phyloP scores from a whole-genome alignment of 2,888 invertebrate species.

The Rapana venosa region DNA sequence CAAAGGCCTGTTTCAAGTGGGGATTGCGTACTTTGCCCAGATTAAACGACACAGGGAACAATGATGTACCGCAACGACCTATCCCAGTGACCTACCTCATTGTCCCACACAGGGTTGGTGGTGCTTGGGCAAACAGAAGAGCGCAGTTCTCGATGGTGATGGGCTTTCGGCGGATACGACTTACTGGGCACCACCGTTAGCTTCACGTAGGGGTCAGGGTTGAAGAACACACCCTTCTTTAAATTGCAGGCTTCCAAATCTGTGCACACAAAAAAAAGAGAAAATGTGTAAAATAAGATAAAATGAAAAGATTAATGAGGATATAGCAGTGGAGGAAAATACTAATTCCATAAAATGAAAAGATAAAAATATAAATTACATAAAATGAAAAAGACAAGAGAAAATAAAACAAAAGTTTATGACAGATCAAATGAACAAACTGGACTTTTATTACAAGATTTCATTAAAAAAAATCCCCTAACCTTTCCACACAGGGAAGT shows the following conservation, averaged over 20 bases:
- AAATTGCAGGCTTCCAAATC: conserved; percentile 78
- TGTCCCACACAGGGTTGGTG: conserved; percentile 77
- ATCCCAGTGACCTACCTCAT: conserved; percentile 66
- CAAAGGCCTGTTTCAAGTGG: no score
- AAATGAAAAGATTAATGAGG: background rate
- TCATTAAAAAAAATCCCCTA: no score
- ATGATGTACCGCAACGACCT: background rate
- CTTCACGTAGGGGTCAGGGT: conserved; percentile 80
- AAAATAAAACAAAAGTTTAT: no score
- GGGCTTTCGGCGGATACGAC: conserved; percentile 66
- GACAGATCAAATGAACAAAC: no score
- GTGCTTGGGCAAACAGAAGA: conserved; percentile 77
- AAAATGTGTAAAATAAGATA: background rate
- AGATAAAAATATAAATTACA: background rate
- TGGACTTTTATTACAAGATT: no score
- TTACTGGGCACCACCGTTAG: conserved; percentile 77
- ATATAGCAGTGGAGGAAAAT: background rate
- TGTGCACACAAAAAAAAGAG: conserved; percentile 49
- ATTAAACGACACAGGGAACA: no score
- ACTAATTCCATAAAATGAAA: background rate
- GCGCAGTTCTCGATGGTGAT: conserved; percentile 77
- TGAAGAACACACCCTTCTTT: conserved; percentile 80
- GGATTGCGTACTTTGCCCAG: no score
- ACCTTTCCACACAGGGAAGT: no score
- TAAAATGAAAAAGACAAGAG: no score